Conservation (phyloP, 2,797 vertebrate species). For the Selene dorsalis region DNA sequence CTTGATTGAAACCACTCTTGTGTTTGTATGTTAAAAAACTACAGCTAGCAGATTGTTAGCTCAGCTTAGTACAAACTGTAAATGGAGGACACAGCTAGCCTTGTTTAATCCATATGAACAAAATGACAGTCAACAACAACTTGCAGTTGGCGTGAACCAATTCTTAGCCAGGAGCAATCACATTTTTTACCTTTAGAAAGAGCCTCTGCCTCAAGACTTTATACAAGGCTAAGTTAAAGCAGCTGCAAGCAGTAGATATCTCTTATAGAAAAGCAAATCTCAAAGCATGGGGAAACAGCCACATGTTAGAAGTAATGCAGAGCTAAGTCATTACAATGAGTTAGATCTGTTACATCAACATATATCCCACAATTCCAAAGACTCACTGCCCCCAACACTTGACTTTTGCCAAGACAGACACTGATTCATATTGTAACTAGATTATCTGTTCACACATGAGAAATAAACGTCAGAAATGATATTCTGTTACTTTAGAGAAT, state of each 20-base stretch:
- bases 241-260: neutral
- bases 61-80: neutral
- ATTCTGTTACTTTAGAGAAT: neutral
- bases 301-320: neutral
- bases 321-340: neutral
- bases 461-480: slow-evolving; percentile 7
- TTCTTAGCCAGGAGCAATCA: neutral
- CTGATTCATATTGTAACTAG: slow-evolving; percentile 2
- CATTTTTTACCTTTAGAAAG: neutral
- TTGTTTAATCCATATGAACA: neutral
- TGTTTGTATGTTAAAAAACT: neutral
- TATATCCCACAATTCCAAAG: slow-evolving; percentile 9
- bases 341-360: neutral
- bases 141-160: neutral
- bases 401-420: slow-evolving; percentile 18
- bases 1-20: neutral
- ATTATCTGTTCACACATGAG: slow-evolving; percentile 26
- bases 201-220: neutral
- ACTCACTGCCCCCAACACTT: neutral
- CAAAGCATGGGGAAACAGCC: neutral
- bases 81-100: neutral
- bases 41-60: neutral
- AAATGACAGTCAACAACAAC: neutral
- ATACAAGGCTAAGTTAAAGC: neutral
- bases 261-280: neutral